Evolutionary conservation across 2,113 vertebrate species (phyloP).

Genomic region (Lagopus leucura): DNA sequence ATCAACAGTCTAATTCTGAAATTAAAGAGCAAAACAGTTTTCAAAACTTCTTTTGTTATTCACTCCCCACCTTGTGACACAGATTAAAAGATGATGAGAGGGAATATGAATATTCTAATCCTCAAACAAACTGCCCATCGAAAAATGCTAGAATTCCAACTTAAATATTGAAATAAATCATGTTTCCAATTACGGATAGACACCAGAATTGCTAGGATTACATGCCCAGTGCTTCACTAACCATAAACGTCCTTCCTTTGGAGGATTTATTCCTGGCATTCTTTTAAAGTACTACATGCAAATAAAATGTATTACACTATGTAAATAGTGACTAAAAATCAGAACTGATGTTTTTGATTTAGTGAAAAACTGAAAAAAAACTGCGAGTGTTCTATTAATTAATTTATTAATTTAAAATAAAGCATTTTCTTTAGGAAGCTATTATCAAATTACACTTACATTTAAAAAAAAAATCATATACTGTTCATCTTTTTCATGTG

Average conservation of each 20-base stretch:
- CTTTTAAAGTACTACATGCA: background rate
- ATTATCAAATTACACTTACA: background rate
- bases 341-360: background rate
- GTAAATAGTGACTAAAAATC: background rate
- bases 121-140: background rate
- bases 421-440: background rate
- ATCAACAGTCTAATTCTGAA: background rate
- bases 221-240: background rate
- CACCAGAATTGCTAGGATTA: background rate
- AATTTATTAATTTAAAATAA: background rate
- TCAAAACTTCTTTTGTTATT: background rate
- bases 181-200: background rate
- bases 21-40: conserved; percentile 8
- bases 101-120: background rate
- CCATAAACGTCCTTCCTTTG: background rate
- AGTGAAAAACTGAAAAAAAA: background rate
- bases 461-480: background rate
- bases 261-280: background rate
- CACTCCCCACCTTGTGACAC: background rate
- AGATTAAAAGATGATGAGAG: background rate
- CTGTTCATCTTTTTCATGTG: background rate
- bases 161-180: background rate
- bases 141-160: background rate
- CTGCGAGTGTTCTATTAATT: background rate
- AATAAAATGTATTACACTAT: background rate